phyloP scores from a whole-genome alignment of 2,113 vertebrate genomes.

The Phyllostomus discolor region DNA sequence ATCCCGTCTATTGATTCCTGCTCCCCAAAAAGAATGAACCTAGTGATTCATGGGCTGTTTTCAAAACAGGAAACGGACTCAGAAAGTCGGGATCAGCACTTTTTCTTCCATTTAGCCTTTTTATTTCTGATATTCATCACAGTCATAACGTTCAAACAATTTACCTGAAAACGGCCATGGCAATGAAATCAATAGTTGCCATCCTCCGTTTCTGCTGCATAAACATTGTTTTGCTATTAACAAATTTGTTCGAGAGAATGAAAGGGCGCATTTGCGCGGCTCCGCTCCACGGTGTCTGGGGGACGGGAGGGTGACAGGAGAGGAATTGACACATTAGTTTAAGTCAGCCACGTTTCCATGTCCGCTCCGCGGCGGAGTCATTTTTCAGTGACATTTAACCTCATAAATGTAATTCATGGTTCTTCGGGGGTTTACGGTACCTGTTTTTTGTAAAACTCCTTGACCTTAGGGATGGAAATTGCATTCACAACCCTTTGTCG shows the following conservation, averaged over 20 bases:
- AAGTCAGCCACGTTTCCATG: conserved; percentile 85
- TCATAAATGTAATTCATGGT: conserved; percentile 81
- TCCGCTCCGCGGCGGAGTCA: conserved; percentile 83
- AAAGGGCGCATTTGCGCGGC: conserved; percentile 71
- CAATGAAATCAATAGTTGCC: conserved; percentile 89
- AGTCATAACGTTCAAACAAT: conserved; percentile 88
- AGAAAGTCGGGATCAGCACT: conserved; percentile 85
- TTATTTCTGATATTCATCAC: conserved; percentile 90
- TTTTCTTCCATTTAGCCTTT: conserved; percentile 78
- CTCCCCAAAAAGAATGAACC: conserved; percentile 79
- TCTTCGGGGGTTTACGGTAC: conserved; percentile 76
- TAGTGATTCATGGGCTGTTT: conserved; percentile 77
- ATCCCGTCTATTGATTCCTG: conserved; percentile 83
- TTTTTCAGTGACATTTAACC: conserved; percentile 87
- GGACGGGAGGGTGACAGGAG: conserved; percentile 64
- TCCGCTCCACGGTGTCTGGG: conserved; percentile 61
- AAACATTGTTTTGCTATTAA: conserved; percentile 85
- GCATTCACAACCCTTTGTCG: conserved; percentile 77
- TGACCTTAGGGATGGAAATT: conserved; percentile 82
- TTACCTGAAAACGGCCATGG: conserved; percentile 89
- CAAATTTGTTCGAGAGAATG: conserved; percentile 77
- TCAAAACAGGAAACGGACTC: conserved; percentile 75
- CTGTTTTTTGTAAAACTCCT: conserved; percentile 81
- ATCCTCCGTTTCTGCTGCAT: conserved; percentile 88
- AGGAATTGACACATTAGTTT: conserved; percentile 87